Evolutionary conservation across 2,113 vertebrate genomes (phyloP).

Genomic region (Dicaeum eximium): DNA sequence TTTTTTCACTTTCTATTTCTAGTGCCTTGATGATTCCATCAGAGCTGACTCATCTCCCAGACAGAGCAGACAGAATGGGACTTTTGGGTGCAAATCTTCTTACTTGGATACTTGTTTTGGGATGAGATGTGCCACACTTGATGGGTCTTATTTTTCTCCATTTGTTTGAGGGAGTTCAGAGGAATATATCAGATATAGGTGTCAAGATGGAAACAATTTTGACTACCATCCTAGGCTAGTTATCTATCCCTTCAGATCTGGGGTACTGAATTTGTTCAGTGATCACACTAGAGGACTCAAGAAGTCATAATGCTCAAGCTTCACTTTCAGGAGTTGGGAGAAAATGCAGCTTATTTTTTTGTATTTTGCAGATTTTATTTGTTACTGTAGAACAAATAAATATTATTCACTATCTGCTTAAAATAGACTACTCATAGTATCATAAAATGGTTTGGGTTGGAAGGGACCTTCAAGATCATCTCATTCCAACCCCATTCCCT

Average conservation of each 20-base stretch:
- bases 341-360: background rate
- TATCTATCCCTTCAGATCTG: background rate
- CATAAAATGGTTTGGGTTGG: background rate
- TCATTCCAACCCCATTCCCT: accelerated
- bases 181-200: background rate
- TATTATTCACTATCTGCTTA: background rate
- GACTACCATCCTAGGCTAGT: background rate
- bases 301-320: background rate
- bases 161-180: background rate
- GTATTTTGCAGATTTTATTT: background rate
- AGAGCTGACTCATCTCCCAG: background rate
- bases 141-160: background rate
- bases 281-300: background rate
- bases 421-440: background rate
- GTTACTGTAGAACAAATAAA: background rate
- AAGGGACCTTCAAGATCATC: background rate
- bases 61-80: background rate
- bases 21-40: background rate
- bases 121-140: background rate
- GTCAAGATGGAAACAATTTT: background rate
- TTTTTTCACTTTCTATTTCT: background rate
- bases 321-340: background rate
- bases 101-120: background rate
- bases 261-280: background rate
- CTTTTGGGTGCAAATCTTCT: background rate